A percentile compares a stretch with the other conserved stretches of the same genome.
Conservation (phyloP, 2,797 vertebrate genomes). For the Thaleichthys pacificus region DNA sequence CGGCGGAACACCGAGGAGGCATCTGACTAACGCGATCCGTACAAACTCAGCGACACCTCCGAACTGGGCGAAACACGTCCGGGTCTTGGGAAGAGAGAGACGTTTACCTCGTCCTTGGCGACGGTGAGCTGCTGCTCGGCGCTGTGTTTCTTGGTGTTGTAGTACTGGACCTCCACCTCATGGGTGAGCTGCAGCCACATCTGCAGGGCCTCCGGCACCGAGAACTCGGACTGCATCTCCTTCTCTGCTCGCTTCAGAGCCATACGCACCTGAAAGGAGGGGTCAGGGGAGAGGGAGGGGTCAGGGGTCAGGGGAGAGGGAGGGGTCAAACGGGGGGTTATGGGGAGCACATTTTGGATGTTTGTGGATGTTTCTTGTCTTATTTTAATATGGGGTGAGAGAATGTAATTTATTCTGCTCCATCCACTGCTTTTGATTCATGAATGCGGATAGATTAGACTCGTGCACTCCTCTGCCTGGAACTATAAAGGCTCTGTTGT, state of each 20-base stretch:
- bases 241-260: slow-evolving; percentile 97
- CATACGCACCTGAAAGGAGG: slow-evolving; percentile 85
- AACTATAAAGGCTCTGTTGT: too few species aligned
- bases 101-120: slow-evolving; percentile 92
- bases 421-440: too few species aligned
- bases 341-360: too few species aligned
- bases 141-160: slow-evolving; percentile 97
- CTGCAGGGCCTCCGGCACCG: slow-evolving; percentile 93
- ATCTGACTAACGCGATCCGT: background rate
- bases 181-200: slow-evolving; percentile 98
- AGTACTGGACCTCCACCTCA: slow-evolving; percentile 98
- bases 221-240: slow-evolving; percentile 91
- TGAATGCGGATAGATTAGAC: too few species aligned
- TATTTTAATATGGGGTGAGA: too few species aligned
- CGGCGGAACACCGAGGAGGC: background rate
- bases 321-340: too few species aligned
- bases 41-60: background rate
- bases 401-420: too few species aligned
- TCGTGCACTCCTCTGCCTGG: too few species aligned
- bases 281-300: too few species aligned
- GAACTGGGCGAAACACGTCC: background rate
- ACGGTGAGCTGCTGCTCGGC: slow-evolving; percentile 91
- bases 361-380: too few species aligned
- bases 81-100: too few species aligned
- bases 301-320: too few species aligned